These are phyloP conservation scores for Sinella curviseta DNA, from an alignment of 1,140 invertebrate species.

Conservation along the genomic window DNA sequence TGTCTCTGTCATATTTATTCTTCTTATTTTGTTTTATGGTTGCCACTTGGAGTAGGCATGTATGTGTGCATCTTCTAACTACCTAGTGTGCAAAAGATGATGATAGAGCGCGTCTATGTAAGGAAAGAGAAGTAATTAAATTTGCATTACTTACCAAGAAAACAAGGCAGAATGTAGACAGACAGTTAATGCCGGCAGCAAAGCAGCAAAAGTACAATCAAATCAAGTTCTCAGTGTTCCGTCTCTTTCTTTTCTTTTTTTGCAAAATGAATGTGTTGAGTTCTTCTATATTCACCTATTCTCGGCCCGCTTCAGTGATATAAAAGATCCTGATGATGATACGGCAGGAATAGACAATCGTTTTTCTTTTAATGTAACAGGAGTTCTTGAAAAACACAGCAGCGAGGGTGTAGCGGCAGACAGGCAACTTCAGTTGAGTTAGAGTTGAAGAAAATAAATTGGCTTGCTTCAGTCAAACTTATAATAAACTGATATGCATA, in stretches of 20 bases:
- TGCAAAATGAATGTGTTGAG: not conserved
- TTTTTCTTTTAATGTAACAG: not conserved
- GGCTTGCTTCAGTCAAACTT: not conserved
- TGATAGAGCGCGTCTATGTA: not conserved
- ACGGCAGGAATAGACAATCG: not conserved
- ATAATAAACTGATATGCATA: not conserved
- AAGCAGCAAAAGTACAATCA: not conserved
- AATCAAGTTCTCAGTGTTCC: too few species aligned
- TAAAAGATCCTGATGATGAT: not conserved
- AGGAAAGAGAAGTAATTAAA: conserved; percentile 18
- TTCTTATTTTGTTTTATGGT: conserved; percentile 4
- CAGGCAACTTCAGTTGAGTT: not conserved
- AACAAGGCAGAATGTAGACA: not conserved
- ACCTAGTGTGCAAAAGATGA: not conserved
- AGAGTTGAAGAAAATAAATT: not conserved
- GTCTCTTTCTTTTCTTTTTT: not conserved
- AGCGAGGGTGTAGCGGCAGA: not conserved
- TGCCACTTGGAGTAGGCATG: not conserved
- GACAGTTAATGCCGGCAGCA: not conserved
- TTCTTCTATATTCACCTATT: not conserved
- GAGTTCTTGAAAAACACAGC: not conserved
- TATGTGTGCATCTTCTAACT: not conserved
- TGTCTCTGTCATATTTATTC: not conserved
- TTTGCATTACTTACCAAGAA: conserved; percentile 24
- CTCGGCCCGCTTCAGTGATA: not conserved